Evolutionary conservation across 1,140 invertebrate genomes (phyloP), one percentile per base, ranked within the genome.

Genomic region (Aphelenchoides besseyi): DNA sequence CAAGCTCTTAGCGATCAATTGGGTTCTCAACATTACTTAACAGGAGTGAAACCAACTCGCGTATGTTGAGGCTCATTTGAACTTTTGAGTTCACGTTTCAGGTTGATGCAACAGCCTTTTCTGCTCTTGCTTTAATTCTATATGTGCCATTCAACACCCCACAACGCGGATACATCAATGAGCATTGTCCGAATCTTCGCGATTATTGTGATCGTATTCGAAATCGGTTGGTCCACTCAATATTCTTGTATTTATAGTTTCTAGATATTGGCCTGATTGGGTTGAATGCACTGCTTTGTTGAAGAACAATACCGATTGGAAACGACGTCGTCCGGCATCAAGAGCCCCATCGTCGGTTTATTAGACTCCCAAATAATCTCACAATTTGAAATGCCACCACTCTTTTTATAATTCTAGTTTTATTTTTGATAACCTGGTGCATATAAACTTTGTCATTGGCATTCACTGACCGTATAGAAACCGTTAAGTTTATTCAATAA

Each of bases 21-120:
- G 54, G 91, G 91, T 55, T 92, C 92, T 81, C 94, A 93, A 85
- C 90, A 91, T 9, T 96, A 93, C 89, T 94, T 95, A 89, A 95
- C 94, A 83, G 93, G 93, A 28, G 92, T 95, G 82, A 91, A 94
- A 82, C 92, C 92, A 16, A 16, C 18, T 8, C 5, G 26, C 23
- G 55, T 8, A 29, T 59, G 5, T 59, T 8, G 18, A 8, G 37
- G 5, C n/a, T 41, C 5, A 5, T 41, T 41, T 41, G 5, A 41
- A 41, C n/a, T 8, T 8, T n/a, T 41, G 5, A 5, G 5, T n/a
- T 41, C 37, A 5, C 5, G 37, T 8, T 90, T 72, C 89, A 88
- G 71, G 62, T 79, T 8, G 78, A 80, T 35, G 78, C 78, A 1
- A 57, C 76, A 16, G 16, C 74, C 2, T 80, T 80, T 61, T 61